These are phyloP conservation scores for Gastrophryne carolinensis DNA, from an alignment of 2,797 vertebrate species.

Conservation along the genomic window DNA sequence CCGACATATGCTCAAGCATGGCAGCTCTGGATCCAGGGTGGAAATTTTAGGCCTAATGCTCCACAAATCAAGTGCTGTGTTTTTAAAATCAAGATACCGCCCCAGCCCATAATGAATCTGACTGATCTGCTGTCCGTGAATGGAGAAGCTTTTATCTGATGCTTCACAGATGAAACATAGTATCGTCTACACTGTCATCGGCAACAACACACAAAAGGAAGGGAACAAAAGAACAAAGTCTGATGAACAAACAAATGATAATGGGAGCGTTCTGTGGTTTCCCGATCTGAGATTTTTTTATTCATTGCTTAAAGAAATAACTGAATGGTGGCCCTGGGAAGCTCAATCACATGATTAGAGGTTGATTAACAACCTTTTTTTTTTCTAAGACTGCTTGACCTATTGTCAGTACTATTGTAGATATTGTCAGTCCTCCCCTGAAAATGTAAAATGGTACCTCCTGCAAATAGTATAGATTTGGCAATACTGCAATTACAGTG, in stretches of 20 bases:
- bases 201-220: not conserved
- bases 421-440: too few species aligned
- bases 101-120: not conserved
- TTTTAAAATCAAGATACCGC: not conserved
- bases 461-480: too few species aligned
- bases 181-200: not conserved
- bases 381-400: not conserved
- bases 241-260: not conserved
- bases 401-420: too few species aligned
- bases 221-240: not conserved
- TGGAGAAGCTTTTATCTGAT: not conserved
- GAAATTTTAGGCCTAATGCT: too few species aligned
- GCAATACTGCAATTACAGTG: too few species aligned
- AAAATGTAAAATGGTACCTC: too few species aligned
- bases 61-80: not conserved
- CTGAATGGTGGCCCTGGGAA: too few species aligned
- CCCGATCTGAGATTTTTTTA: too few species aligned
- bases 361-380: not conserved
- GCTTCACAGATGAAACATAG: not conserved
- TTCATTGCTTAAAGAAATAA: too few species aligned
- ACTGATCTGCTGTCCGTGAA: not conserved
- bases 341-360: too few species aligned
- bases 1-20: too few species aligned
- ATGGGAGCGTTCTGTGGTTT: not conserved
- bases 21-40: too few species aligned